Evolutionary conservation across 2,113 vertebrate species (phyloP).

Genomic region (Crotalus horridus): DNA sequence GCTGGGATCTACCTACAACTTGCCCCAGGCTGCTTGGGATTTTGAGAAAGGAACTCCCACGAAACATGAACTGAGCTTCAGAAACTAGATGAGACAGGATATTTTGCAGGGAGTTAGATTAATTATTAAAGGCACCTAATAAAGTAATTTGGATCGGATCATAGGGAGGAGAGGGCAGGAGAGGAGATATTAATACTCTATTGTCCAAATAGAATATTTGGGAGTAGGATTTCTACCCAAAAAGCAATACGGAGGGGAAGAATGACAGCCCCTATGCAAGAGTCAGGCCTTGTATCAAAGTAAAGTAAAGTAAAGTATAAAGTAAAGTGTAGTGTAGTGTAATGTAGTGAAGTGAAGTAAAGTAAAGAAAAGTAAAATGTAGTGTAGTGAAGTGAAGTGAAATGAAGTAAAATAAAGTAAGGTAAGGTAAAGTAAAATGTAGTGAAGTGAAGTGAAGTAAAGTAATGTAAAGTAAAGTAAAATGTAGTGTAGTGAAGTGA

Average conservation of each 20-base stretch:
- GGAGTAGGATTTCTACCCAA: not conserved
- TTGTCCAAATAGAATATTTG: not conserved
- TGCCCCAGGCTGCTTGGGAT: not conserved
- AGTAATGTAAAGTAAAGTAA: too few species aligned
- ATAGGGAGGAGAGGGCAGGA: not conserved
- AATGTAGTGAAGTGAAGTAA: too few species aligned
- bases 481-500: too few species aligned
- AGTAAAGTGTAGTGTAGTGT: too few species aligned
- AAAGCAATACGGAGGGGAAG: not conserved
- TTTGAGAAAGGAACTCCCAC: not conserved
- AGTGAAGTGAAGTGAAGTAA: too few species aligned
- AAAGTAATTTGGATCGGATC: not conserved
- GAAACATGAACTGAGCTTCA: not conserved
- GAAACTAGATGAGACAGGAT: not conserved
- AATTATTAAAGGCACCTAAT: not conserved
- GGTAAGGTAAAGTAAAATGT: too few species aligned
- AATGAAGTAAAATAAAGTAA: too few species aligned
- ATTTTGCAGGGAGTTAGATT: not conserved
- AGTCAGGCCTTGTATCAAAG: not conserved
- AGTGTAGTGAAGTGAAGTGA: too few species aligned
- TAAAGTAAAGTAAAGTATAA: too few species aligned
- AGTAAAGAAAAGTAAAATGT: too few species aligned
- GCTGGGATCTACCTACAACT: not conserved
- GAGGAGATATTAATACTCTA: not conserved
- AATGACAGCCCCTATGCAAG: not conserved